Evolutionary conservation across 2,797 vertebrate genomes (phyloP).

Genomic region (Myotis vivesi): DNA sequence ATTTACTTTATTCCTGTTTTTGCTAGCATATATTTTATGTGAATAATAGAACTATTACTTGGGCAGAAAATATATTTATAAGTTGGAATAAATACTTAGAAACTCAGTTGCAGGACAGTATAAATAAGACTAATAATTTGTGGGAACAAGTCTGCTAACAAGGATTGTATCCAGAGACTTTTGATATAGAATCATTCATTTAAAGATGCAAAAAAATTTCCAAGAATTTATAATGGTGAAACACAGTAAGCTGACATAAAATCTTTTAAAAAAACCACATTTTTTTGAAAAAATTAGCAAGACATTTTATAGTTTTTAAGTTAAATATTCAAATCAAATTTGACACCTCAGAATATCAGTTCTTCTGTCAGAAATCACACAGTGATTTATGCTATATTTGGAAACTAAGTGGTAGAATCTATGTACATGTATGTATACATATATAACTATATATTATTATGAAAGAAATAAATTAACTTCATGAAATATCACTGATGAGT

Average conservation of each 20-base stretch:
- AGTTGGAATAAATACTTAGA: constrained; percentile 43
- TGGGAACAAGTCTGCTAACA: not conserved
- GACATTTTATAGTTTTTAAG: constrained; percentile 57
- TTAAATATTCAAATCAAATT: constrained; percentile 66
- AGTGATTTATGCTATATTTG: constrained; percentile 53
- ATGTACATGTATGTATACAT: not conserved
- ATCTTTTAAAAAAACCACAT: not conserved
- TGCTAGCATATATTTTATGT: not conserved
- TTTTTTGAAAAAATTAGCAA: constrained; percentile 34
- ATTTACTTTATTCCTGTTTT: not conserved
- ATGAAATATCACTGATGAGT: constrained; percentile 55
- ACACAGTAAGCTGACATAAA: constrained; percentile 44
- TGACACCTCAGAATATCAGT: constrained; percentile 64
- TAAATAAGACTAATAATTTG: constrained; percentile 42
- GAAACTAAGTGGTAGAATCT: constrained; percentile 57
- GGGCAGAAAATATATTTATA: constrained; percentile 14
- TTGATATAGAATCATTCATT: constrained; percentile 48
- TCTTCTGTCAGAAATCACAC: constrained; percentile 69
- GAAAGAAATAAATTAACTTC: constrained; percentile 68
- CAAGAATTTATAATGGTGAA: constrained; percentile 41
- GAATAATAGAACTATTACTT: not conserved
- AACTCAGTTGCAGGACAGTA: not conserved
- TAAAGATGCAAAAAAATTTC: constrained; percentile 28
- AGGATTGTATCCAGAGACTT: constrained; percentile 1
- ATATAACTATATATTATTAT: constrained; percentile 51